Conservation (phyloP, 2,113 vertebrate species). For the Polyodon spathula region DNA sequence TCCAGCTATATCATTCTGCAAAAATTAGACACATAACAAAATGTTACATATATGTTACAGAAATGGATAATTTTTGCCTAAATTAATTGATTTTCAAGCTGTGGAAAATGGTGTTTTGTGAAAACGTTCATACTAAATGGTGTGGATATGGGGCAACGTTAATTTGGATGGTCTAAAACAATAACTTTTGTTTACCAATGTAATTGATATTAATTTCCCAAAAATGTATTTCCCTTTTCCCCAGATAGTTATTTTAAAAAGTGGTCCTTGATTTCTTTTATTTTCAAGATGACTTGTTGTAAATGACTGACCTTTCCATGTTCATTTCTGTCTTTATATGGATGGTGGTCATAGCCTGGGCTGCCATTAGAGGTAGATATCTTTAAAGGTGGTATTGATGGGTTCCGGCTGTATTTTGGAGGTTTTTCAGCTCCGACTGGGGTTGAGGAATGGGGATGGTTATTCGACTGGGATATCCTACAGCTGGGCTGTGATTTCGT, state of each 20-base stretch:
- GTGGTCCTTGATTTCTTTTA: neutral
- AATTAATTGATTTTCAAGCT: no score
- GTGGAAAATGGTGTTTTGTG: no score
- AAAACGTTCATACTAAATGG: no score
- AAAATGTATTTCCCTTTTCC: no score
- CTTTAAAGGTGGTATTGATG: slow-evolving; percentile 71
- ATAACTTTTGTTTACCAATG: no score
- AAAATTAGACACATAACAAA: no score
- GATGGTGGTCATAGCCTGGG: slow-evolving; percentile 72
- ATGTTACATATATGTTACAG: no score
- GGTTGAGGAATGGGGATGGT: slow-evolving; percentile 75
- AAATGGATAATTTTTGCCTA: no score
- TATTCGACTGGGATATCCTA: slow-evolving; percentile 56
- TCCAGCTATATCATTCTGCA: slow-evolving; percentile 65
- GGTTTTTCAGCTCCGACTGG: slow-evolving; percentile 66
- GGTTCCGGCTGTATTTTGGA: slow-evolving; percentile 64
- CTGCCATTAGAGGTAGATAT: slow-evolving; percentile 87
- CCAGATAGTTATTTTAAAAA: no score
- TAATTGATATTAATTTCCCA: neutral
- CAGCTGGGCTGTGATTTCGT: slow-evolving; percentile 63
- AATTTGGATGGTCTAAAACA: no score
- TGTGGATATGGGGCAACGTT: no score
- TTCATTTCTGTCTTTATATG: slow-evolving; percentile 72
- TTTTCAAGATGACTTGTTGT: neutral
- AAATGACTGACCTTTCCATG: slow-evolving; percentile 60